A percentile compares a stretch with the other conserved stretches of the same genome.
Conservation (phyloP, 2,888 invertebrate species). For the Dryocosmus kuriphilus region DNA sequence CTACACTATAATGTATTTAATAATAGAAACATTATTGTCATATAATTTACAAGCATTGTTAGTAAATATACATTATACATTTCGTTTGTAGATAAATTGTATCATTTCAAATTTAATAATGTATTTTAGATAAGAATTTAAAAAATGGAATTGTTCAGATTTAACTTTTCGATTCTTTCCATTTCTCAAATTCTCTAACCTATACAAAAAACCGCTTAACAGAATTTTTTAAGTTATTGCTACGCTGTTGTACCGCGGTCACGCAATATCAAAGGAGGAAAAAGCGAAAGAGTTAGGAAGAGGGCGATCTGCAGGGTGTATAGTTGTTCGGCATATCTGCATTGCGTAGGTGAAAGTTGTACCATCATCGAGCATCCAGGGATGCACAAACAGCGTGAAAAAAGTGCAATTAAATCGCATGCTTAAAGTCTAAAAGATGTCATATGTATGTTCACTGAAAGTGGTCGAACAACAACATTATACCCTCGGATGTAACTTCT, state of each 20-base stretch:
- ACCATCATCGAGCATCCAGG: neutral
- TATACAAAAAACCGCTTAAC: neutral
- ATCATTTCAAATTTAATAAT: too few species aligned
- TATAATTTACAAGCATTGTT: too few species aligned
- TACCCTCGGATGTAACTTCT: neutral
- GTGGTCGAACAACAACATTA: neutral
- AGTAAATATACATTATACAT: too few species aligned
- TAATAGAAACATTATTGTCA: too few species aligned
- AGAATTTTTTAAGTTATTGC: neutral
- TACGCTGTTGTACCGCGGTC: neutral
- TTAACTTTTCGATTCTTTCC: too few species aligned
- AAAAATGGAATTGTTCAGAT: too few species aligned
- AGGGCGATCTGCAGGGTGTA: conserved; percentile 20
- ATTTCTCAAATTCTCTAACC: too few species aligned
- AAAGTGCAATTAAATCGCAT: neutral
- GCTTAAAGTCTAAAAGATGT: neutral
- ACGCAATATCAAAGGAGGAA: conserved; percentile 23
- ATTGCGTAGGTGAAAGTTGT: conserved; percentile 31
- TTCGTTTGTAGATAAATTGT: too few species aligned
- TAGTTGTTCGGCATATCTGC: neutral
- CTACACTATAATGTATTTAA: too few species aligned
- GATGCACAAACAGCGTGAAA: conserved; percentile 10
- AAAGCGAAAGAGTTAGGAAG: conserved; percentile 26
- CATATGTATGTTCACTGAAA: neutral
- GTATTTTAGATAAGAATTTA: too few species aligned